phyloP scores from a whole-genome alignment of 2,888 invertebrate species.

The Polyommatus iphigenia region DNA sequence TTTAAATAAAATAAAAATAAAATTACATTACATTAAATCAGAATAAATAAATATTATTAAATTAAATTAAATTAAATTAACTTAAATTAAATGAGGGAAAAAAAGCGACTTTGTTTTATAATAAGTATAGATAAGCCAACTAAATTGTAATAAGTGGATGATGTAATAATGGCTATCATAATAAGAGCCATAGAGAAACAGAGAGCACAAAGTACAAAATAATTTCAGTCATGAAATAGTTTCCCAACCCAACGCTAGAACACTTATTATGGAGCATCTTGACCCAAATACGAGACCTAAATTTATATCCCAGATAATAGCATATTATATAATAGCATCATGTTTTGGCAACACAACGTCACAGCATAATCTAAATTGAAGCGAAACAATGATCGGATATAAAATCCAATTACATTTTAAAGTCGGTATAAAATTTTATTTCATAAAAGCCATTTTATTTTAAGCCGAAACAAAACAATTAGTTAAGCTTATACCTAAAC shows the following conservation, averaged over 20 bases:
- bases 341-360: neutral
- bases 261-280: conserved; percentile 20
- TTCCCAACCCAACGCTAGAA: conserved; percentile 10
- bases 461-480: conserved; percentile 24
- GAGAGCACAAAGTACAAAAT: neutral
- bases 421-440: conserved; percentile 12
- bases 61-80: too few species aligned
- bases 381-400: neutral
- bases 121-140: too few species aligned
- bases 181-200: neutral
- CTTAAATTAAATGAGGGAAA: too few species aligned
- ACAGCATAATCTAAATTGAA: conserved; percentile 4
- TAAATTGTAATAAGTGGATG: too few species aligned
- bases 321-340: too few species aligned
- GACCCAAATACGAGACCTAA: conserved; percentile 13
- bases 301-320: conserved; percentile 5
- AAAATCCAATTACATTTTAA: conserved; percentile 13
- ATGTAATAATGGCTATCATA: too few species aligned
- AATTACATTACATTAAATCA: too few species aligned
- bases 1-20: too few species aligned
- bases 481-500: conserved; percentile 21
- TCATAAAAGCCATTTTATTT: conserved; percentile 10
- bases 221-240: conserved; percentile 15
- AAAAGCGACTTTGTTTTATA: too few species aligned
- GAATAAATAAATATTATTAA: too few species aligned